Evolutionary conservation across 2,888 invertebrate genomes (phyloP), one percentile per base, ranked within the genome.

Genomic region (Drosophila parthenogenetica): DNA sequence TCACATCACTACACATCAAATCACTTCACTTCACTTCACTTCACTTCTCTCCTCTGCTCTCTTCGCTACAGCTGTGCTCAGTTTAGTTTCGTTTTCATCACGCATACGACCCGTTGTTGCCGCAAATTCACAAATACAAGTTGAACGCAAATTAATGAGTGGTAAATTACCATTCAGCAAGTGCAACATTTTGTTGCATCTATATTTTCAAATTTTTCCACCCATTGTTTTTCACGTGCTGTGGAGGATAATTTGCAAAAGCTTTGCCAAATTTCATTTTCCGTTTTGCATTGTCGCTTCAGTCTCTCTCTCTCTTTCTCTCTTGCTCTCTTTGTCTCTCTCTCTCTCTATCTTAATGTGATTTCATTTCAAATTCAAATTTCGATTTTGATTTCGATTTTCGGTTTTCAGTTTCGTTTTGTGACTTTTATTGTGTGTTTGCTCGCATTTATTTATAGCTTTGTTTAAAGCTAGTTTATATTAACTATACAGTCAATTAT

Each of bases 141-240:
- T n/a, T 13, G 5, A 29, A 16, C 58, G 35, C 58, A 55, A 71
- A 54, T 58, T 70, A 54, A 46, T 67, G 68, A 40, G 49, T 54
- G 57, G 40, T 17, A 55, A 32, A 42, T 22, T 50, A 29, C 40
- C 17, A 46, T 13, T 22, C 25, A 35, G 48, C 32, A n/a, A 45
- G 29, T 45, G 54, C 54, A 14, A 55, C 54, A 55, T 46, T 57
- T 37, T 57, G 45, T 46, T 57, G 35, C 43, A 35, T 60, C 17
- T 35, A 43, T 17, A 1, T 13, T 8, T 2, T 13, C 43, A 1
- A 8, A 29, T n/a, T 43, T 35, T 25, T 16, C 13, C 8, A 13
- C 13, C 16, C 17, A 40, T 40, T 59, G 49, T 32, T 49, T 59
- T 22, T n/a, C 19, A 49, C 8, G 45, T 35, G 7, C 13, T 13